Base-by-base conservation (phyloP, 2,888 invertebrate genomes). In the Sepioteuthis lessoniana region DNA sequence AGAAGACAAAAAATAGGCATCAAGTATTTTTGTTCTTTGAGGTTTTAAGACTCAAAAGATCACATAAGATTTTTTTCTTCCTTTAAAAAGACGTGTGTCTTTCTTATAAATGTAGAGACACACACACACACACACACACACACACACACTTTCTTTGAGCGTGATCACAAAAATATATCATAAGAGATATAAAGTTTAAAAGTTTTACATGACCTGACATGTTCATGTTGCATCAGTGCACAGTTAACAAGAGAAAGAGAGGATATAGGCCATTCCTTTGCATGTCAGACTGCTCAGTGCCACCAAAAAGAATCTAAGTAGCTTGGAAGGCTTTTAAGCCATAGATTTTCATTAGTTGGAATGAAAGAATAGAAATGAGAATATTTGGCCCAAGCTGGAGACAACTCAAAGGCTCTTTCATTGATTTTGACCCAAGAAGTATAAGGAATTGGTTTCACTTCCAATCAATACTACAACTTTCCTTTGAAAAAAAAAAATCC, bases 391-490 rank as follows among this genome's bases (percentile, higher is more conserved):
- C n/a, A 55, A 76, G 76, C 19, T 76, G 76, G 13, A n/a, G 31
- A 21, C 76, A 76, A 76, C 76, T 76, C n/a, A 76, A 76, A 76
- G n/a, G 76, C n/a, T n/a, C n/a, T 76, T 76, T n/a, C 76, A 76
- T 76, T 76, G 60, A 60, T 60, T 60, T 60, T 60, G 19, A 76
- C 76, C 31, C n/a, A 76, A 76, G n/a, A 76, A 13, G 76, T n/a
- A n/a, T 13, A 76, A n/a, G 21, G n/a, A 76, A 76, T 76, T n/a
- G 76, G 76, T 76, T 76, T 76, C 16, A 76, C n/a, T 76, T 10
- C n/a, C 19, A n/a, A 76, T n/a, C 76, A 76, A 76, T 76, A 76
- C 16, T 16, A 76, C 19, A n/a, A 76, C n/a, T 76, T 76, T 76
- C 76, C n/a, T 76, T n/a, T n/a, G 76, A 60, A 76, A 76, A 13